Evolutionary conservation across 2,797 vertebrate species (phyloP), one percentile per base, ranked within the genome.

Genomic region (Oreochromis grahami): DNA sequence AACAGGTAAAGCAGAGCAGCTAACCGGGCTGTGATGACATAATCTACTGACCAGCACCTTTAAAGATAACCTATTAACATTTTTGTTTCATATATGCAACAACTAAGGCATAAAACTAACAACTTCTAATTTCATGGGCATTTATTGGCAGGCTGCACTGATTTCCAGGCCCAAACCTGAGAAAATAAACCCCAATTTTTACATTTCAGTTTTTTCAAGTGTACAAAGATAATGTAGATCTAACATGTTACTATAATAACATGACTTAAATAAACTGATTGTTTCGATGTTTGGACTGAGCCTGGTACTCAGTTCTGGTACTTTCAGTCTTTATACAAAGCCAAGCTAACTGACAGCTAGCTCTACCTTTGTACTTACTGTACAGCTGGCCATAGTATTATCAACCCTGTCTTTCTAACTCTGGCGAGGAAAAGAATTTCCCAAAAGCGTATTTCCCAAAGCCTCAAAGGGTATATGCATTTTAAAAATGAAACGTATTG

Each of bases 401-500:
- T 63, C 13, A 2, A 48, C 19, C 48, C 15, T 34, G 17, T 14
- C 21, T 7, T 3, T 80, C 13, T 24, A 45, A 80, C 38, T 74
- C 45, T 32, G 3, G 15, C 5, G 55, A 80, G 84, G 36, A 81
- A 63, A 52, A 24, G 14, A 76, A 79, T 29, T 74, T 74, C 26
- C 70, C 43, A 74, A 74, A 19, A 32, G 4, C 19, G 10, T 24
- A 43, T 80, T 83, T 78, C 43, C 74, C 76, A 56, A 70, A 90
- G 85, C 48, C 79, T 84, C 60, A 84, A 81, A 80, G 60, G 34
- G 43, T 55, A 83, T 63, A 21, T 52, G 85, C 45, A 79, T 63
- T 78, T 80, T 81, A 38, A 43, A 89, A 83, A 85, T 72, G 0
- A 87, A 85, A 89, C 84, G n/a, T 82, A 55, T 60, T 45, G 53